Percentiles rank a stretch among this genome's conserved stretches.
Evolutionary conservation across 2,113 vertebrate species (phyloP).

Genomic region (Artemisiospiza belli): DNA sequence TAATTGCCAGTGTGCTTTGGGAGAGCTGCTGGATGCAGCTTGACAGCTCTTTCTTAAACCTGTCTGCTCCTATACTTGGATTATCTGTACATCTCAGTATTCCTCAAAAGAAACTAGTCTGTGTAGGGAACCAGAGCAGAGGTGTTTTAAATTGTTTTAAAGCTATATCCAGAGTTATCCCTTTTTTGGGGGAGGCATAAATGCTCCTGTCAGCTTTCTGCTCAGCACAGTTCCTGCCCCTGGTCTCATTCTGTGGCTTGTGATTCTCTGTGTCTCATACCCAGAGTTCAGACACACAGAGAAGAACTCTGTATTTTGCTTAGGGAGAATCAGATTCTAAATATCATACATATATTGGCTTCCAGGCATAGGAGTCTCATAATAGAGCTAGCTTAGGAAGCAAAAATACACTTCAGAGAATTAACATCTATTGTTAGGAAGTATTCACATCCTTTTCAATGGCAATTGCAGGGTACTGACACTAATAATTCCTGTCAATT

Average conservation of each 20-base stretch:
- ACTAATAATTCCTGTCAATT: slow-evolving; percentile 29
- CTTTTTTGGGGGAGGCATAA: neutral
- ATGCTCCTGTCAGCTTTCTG: neutral
- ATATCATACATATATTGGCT: neutral
- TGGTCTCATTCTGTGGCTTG: neutral
- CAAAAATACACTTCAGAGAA: neutral
- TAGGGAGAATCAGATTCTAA: neutral
- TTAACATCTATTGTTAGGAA: neutral
- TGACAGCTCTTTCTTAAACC: neutral
- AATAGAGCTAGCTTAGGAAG: neutral
- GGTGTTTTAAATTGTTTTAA: neutral
- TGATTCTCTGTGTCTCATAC: neutral
- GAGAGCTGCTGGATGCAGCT: neutral
- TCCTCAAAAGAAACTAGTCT: neutral
- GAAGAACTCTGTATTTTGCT: neutral
- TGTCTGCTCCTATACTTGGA: neutral
- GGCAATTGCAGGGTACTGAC: neutral
- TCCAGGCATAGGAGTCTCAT: neutral
- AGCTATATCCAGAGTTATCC: neutral
- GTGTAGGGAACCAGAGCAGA: neutral
- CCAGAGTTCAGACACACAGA: neutral
- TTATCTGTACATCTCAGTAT: neutral
- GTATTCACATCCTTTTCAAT: slow-evolving; percentile 12
- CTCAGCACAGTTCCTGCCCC: neutral
- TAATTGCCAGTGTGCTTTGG: neutral